Evolutionary conservation across 2,888 invertebrate genomes (phyloP).

Genomic region (Fragum sueziense): DNA sequence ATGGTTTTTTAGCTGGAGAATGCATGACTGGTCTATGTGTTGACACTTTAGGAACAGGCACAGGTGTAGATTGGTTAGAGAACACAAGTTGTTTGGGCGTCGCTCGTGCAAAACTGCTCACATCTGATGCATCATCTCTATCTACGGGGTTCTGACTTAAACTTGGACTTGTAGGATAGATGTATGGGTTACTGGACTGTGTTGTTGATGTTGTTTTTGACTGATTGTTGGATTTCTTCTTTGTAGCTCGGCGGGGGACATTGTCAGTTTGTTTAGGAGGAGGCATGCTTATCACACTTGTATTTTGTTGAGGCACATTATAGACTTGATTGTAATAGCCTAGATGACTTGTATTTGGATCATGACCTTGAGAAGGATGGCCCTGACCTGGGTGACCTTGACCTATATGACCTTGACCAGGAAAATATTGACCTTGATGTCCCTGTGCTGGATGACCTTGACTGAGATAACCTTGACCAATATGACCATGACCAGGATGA

Average conservation of each 20-base stretch:
- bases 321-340: background rate
- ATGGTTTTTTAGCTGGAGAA: conserved; percentile 65
- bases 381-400: conserved; percentile 1
- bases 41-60: conserved; percentile 43
- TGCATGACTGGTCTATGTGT: conserved; percentile 65
- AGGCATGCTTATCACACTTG: background rate
- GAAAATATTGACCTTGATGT: too few species aligned
- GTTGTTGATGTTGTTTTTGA: background rate
- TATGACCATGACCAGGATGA: background rate
- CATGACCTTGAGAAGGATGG: background rate
- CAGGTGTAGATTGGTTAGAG: conserved; percentile 65
- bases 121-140: conserved; percentile 62
- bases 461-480: too few species aligned
- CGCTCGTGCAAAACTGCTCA: conserved; percentile 64
- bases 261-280: background rate
- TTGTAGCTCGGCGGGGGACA: background rate
- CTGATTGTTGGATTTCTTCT: conserved; percentile 1
- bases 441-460: too few species aligned
- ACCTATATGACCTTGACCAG: conserved; percentile 2
- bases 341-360: background rate
- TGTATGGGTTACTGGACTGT: conserved; percentile 46
- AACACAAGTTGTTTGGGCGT: conserved; percentile 69
- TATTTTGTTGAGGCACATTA: background rate
- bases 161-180: conserved; percentile 67
- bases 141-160: conserved; percentile 61